Base-by-base conservation (phyloP, 2,888 invertebrate genomes). In the Celastrina argiolus region DNA sequence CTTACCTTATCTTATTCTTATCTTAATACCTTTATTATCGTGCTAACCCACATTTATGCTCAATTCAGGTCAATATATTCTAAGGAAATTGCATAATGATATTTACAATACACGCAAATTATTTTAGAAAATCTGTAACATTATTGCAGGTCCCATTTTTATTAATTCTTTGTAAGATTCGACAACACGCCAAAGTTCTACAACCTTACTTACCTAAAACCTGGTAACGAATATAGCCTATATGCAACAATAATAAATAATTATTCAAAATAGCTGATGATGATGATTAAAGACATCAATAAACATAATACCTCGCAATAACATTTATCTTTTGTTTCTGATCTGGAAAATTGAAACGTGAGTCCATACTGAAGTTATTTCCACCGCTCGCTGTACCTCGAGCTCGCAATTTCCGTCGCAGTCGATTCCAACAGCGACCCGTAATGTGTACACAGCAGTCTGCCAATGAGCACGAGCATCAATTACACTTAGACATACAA, bases 401-500 rank as follows among this genome's bases (percentile, higher is more conserved):
- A n/a, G n/a, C n/a, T 39, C 16, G 65, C 45, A 64, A 67, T 61
- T 61, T 67, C 59, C 64, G 45, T 51, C 28, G 41, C 67, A 65
- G 51, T 59, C 65, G 51, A 65, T 67, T 65, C 65, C 67, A 51
- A 65, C 56, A 65, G 64, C 67, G 36, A 45, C 61, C 59, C 8
- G 36, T 59, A 65, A 58, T 51, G 36, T 61, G 34, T 51, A 34
- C 58, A 45, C 58, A 14, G 45, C 58, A 59, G 67, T 61, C 64
- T 59, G 65, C 66, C 67, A 67, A 67, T 61, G 56, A 63, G 65
- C 58, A 36, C 64, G 66, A 56, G 36, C 61, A 59, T 63, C 61
- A 64, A 69, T 67, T 51, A 34, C 42, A 56, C 56, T 68, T 69
- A 41, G 45, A 45, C 31, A 64, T 73, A 69, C 72, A 74, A 69